Percentiles rank a stretch among this genome's conserved stretches.
phyloP scores from a whole-genome alignment of 2,888 invertebrate species.

The Ischnus inquisitorius region DNA sequence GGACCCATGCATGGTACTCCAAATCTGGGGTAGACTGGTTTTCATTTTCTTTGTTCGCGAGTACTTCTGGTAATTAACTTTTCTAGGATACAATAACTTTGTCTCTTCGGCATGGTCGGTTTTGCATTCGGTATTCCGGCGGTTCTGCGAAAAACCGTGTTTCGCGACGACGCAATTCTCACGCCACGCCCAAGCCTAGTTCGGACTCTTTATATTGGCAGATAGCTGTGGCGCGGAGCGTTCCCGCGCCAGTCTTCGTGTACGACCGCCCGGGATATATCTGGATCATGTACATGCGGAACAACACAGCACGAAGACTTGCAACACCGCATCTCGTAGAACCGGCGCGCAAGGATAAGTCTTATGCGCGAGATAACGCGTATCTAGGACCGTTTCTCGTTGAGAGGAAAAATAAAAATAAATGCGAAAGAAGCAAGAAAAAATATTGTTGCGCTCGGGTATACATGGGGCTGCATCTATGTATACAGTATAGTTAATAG shows the following conservation, averaged over 20 bases:
- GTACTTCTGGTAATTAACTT: background rate
- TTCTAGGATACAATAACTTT: background rate
- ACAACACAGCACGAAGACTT: constrained; percentile 15
- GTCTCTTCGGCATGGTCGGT: background rate
- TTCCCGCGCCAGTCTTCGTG: constrained; percentile 30
- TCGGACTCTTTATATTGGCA: constrained; percentile 22
- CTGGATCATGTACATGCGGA: constrained; percentile 73
- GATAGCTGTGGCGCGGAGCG: background rate
- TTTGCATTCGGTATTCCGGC: background rate
- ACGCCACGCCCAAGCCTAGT: constrained; percentile 31
- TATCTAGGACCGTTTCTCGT: constrained; percentile 61
- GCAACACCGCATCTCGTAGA: background rate
- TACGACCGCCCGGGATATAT: constrained; percentile 70
- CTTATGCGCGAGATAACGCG: constrained; percentile 61
- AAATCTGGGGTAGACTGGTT: background rate
- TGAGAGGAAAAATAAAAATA: constrained; percentile 26
- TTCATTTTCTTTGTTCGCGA: background rate
- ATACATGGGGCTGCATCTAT: background rate
- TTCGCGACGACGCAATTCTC: constrained; percentile 22
- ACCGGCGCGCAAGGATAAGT: constrained; percentile 69
- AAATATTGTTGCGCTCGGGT: background rate
- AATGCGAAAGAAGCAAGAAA: background rate
- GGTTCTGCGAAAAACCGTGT: background rate
- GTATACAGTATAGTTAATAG: constrained; percentile 42
- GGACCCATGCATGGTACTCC: background rate